A percentile compares a stretch with the other conserved stretches of the same genome.
phyloP scores from a whole-genome alignment of 2,888 invertebrate genomes.

The Serripes groenlandicus region DNA sequence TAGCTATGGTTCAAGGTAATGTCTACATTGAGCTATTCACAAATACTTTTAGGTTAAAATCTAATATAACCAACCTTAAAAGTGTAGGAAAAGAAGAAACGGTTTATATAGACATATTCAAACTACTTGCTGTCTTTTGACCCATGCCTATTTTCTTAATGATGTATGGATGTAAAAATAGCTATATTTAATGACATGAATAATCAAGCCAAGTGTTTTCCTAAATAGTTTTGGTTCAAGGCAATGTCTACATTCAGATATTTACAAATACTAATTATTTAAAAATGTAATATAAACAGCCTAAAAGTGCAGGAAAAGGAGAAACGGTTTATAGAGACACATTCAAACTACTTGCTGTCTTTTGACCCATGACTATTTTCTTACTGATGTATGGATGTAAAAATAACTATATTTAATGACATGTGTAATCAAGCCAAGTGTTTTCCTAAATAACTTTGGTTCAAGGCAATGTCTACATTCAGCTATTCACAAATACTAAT shows the following conservation, averaged over 20 bases:
- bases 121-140: slow-evolving; percentile 1
- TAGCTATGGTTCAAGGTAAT: too few relatives aligned
- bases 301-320: too few relatives aligned
- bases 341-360: too few relatives aligned
- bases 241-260: not conserved
- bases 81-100: too few relatives aligned
- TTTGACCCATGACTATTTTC: not conserved
- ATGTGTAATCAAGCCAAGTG: slow-evolving; percentile 3
- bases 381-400: not conserved
- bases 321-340: too few relatives aligned
- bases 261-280: too few relatives aligned
- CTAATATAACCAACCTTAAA: too few relatives aligned
- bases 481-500: too few relatives aligned
- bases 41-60: too few relatives aligned
- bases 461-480: not conserved
- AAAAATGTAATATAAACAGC: too few relatives aligned
- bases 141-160: not conserved
- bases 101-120: too few relatives aligned
- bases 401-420: slow-evolving; percentile 30
- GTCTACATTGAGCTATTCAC: too few relatives aligned
- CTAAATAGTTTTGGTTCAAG: slow-evolving; percentile 3
- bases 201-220: not conserved
- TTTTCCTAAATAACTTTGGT: not conserved
- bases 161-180: slow-evolving; percentile 4
- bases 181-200: slow-evolving; percentile 26